These are phyloP conservation scores for Nyctibius grandis DNA, from an alignment of 2,797 vertebrate genomes.

Conservation along the genomic window DNA sequence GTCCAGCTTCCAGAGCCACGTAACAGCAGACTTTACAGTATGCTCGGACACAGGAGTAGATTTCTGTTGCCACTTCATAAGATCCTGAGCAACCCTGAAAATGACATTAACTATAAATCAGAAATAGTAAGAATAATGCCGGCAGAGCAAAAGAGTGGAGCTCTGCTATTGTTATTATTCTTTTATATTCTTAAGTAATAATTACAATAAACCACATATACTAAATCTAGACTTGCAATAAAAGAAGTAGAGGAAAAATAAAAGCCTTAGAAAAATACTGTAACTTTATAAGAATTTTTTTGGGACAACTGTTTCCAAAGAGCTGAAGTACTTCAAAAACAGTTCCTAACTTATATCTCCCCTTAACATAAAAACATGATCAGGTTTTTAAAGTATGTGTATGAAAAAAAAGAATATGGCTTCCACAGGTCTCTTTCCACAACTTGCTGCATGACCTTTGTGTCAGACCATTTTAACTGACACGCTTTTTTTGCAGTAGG, in stretches of 20 bases:
- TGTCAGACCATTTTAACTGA: neutral
- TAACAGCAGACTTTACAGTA: conserved; percentile 66
- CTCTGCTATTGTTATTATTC: neutral
- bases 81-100: conserved; percentile 66
- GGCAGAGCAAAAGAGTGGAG: neutral
- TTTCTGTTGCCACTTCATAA: conserved; percentile 71
- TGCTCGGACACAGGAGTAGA: conserved; percentile 50
- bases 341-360: neutral
- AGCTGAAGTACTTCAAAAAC: neutral
- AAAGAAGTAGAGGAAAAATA: neutral
- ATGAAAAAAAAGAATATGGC: neutral
- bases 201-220: neutral
- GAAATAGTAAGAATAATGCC: neutral
- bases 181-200: neutral
- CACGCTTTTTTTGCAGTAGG: neutral
- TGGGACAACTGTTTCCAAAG: neutral
- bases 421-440: neutral
- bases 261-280: neutral
- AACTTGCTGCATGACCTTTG: neutral
- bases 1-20: conserved; percentile 72
- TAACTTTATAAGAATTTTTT: neutral
- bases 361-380: neutral
- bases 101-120: neutral
- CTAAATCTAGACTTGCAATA: neutral
- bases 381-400: neutral